Evolutionary conservation across 2,888 invertebrate genomes (phyloP), one percentile per base, ranked within the genome.

Genomic region (Troglohyphantes excavatus): DNA sequence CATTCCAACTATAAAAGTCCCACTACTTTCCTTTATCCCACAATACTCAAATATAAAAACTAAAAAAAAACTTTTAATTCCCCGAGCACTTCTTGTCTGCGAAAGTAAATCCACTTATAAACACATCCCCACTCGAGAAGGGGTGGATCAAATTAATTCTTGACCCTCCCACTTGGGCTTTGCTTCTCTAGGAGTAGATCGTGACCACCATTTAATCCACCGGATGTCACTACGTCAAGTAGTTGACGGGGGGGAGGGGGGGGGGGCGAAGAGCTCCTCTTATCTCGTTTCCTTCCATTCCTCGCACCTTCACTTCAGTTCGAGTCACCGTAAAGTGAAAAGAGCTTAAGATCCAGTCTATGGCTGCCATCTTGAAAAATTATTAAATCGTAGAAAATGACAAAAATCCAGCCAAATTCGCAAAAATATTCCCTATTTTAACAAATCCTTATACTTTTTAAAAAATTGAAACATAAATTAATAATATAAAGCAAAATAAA

Each of bases 121-220:
- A 53, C 53, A 13, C 53, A 53, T 53, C n/a, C 39, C 53, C 53
- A 13, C 33, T 33, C 33, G 3, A 13, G 53, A 53, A 13, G n/a
- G 53, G 53, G 17, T 13, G n/a, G 26, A 23, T 27, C 65, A 23
- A 65, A 65, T 65, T 65, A 65, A 65, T 65, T 65, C 65, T 27
- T 27, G 65, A 53, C 53, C 53, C 17, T 17, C n/a, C 17, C 53
- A 13, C 53, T n/a, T n/a, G 53, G 53, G 53, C 13, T 53, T 53
- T 33, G 5, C 5, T 9, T 33, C 59, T 21, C 26, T 27, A 2
- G 65, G 17, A 27, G 61, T 19, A 23, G 26, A 65, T 65, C 65
- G 65, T 65, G 65, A 65, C 65, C 26, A 19, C 65, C 65, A 65
- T 65, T 23, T 23, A 65, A 65, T 27, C 23, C 65, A 27, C 26